Percentiles rank a stretch among this genome's conserved stretches.
Evolutionary conservation across 2,888 invertebrate species (phyloP).

Genomic region (Andrena trimmerana): DNA sequence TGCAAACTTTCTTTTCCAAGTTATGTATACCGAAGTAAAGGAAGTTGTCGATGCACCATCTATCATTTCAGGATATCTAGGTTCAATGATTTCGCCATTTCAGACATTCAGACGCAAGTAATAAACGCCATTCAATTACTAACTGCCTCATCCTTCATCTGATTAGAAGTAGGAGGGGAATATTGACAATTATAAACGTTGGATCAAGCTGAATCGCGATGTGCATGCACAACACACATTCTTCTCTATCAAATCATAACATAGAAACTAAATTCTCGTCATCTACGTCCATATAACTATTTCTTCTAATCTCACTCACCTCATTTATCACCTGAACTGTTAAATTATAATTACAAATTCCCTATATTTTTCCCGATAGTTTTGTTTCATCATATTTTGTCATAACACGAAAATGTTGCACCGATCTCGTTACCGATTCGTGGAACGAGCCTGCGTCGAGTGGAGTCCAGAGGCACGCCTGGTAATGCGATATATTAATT

Average conservation of each 20-base stretch:
- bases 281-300: too few species aligned
- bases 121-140: neutral
- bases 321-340: too few species aligned
- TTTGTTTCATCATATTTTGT: too few species aligned
- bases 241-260: neutral
- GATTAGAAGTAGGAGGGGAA: neutral
- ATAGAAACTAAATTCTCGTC: too few species aligned
- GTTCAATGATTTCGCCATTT: constrained; percentile 5
- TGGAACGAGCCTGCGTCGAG: constrained; percentile 16
- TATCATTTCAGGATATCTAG: neutral
- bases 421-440: constrained; percentile 52
- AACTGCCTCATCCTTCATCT: neutral
- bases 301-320: too few species aligned
- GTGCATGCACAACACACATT: neutral
- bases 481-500: constrained; percentile 59
- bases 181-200: neutral
- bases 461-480: constrained; percentile 28
- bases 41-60: constrained; percentile 1
- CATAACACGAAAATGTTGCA: constrained; percentile 56
- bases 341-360: too few species aligned
- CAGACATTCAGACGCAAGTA: neutral
- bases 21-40: neutral
- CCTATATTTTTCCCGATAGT: too few species aligned
- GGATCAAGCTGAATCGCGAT: too few species aligned
- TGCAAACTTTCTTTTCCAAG: neutral